Evolutionary conservation across 2,797 vertebrate genomes (phyloP).

Genomic region (Chelonia mydas): DNA sequence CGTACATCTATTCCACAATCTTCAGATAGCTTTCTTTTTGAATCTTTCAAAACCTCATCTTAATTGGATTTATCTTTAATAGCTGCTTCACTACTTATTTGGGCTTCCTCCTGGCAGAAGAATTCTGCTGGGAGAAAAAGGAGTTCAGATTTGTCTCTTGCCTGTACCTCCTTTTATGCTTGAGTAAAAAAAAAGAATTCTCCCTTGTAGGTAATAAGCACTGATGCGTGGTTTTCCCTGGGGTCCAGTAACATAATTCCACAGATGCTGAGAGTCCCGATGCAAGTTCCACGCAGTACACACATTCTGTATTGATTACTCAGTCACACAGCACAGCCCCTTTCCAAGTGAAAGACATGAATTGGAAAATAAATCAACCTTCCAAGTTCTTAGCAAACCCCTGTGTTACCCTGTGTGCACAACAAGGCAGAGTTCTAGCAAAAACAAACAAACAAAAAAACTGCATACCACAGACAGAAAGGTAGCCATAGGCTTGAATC

Average conservation of each 20-base stretch:
- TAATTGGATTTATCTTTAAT: slow-evolving; percentile 27
- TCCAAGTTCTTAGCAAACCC: slow-evolving; percentile 22
- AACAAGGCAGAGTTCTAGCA: not conserved
- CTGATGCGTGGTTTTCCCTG: not conserved
- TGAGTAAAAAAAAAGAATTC: not conserved
- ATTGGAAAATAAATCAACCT: slow-evolving; percentile 50
- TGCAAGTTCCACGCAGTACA: not conserved
- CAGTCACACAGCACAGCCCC: not conserved
- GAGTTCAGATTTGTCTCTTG: not conserved
- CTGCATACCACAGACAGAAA: not conserved
- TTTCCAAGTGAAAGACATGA: not conserved
- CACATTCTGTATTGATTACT: not conserved
- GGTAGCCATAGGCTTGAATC: not conserved
- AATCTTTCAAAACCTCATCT: slow-evolving; percentile 14
- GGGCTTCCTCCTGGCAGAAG: not conserved
- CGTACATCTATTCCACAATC: slow-evolving; percentile 14
- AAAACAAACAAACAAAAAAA: not conserved
- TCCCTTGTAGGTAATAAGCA: slow-evolving; percentile 24
- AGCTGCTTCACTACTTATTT: slow-evolving; percentile 12
- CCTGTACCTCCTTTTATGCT: not conserved
- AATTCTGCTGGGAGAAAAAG: not conserved
- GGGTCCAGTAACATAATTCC: not conserved
- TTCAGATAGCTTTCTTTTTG: not conserved
- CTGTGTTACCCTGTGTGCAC: not conserved
- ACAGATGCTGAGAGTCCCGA: not conserved